Conservation (phyloP, 2,113 vertebrate species). For the Equus przewalskii region DNA sequence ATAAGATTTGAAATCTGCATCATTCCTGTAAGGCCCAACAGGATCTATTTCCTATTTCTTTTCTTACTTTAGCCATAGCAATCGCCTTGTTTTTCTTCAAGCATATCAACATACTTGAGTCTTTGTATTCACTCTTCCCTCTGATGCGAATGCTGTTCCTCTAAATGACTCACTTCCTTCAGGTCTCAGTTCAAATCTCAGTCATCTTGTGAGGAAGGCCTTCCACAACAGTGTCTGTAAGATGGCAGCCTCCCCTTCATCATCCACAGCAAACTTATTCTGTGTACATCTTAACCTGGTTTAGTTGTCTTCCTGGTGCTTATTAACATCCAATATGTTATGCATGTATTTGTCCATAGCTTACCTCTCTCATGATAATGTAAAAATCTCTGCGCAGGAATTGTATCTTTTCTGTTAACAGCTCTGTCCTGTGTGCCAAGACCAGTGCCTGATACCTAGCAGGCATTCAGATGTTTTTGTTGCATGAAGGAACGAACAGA, state of each 20-base stretch:
- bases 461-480: neutral
- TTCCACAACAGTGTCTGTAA: neutral
- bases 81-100: neutral
- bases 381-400: neutral
- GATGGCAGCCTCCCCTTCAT: neutral
- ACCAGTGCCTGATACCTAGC: no score
- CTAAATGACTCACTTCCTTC: neutral
- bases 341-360: neutral
- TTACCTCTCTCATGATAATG: neutral
- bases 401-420: neutral
- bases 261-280: neutral
- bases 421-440: neutral
- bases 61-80: neutral
- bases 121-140: neutral
- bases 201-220: neutral
- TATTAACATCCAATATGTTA: neutral
- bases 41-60: neutral
- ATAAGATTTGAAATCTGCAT: neutral
- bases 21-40: neutral
- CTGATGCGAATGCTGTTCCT: neutral
- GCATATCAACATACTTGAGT: neutral
- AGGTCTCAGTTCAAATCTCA: neutral
- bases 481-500: neutral
- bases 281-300: neutral
- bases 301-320: neutral